phyloP scores from a whole-genome alignment of 2,797 vertebrate genomes.

The Fistularia tabacaria region DNA sequence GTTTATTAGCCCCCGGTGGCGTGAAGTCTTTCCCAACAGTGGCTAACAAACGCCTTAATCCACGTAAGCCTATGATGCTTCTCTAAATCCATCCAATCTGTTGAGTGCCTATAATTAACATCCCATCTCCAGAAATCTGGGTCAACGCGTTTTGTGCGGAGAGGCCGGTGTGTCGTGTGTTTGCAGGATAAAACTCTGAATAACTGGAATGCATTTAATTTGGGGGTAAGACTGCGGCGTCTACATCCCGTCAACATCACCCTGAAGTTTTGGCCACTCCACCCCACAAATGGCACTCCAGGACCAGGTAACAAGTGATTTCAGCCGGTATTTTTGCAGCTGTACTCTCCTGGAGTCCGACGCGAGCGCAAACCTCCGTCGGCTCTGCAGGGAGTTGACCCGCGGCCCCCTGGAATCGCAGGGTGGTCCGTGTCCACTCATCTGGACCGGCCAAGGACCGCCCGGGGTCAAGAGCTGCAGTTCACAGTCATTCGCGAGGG shows the following conservation, averaged over 20 bases:
- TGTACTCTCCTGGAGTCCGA: constrained; percentile 16
- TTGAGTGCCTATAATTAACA: constrained; percentile 61
- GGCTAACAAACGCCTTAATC: constrained; percentile 60
- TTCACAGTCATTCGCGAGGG: constrained; percentile 45
- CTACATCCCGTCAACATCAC: too few species aligned
- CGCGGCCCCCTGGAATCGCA: background rate
- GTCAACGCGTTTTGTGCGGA: constrained; percentile 43
- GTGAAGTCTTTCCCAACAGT: constrained; percentile 21
- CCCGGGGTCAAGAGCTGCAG: constrained; percentile 5
- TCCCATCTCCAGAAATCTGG: constrained; percentile 46
- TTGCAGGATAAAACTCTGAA: background rate
- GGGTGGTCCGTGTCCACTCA: constrained; percentile 20
- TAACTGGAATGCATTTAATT: background rate
- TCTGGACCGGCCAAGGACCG: constrained; percentile 23
- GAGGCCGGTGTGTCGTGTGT: background rate
- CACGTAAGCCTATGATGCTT: constrained; percentile 60
- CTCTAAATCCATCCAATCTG: constrained; percentile 71
- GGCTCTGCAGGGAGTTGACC: constrained; percentile 12
- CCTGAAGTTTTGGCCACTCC: background rate
- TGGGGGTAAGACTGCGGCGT: too few species aligned
- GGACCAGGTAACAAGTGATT: constrained; percentile 14
- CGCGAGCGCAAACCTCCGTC: constrained; percentile 3
- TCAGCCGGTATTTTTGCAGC: constrained; percentile 17
- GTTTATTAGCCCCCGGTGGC: constrained; percentile 2
- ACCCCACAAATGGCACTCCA: constrained; percentile 45